Percentiles rank a stretch among this genome's conserved stretches.
Conservation (phyloP, 2,797 vertebrate genomes). For the Alfaro cultratus region DNA sequence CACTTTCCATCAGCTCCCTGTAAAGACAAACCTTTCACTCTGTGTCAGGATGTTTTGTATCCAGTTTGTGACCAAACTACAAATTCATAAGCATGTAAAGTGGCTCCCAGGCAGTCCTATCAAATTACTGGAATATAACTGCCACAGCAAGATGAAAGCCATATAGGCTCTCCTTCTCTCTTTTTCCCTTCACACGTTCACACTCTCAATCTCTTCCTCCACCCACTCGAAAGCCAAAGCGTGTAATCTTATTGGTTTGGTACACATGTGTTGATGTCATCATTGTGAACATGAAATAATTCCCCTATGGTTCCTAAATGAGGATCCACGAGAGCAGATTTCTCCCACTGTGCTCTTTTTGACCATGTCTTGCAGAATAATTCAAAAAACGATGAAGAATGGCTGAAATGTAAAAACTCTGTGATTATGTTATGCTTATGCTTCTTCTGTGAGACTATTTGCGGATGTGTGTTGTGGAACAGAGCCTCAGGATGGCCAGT, state of each 20-base stretch:
- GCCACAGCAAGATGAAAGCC: constrained; percentile 67
- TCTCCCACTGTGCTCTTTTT: constrained; percentile 35
- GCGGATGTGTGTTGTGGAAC: constrained; percentile 58
- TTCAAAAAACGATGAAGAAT: constrained; percentile 16
- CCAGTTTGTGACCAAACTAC: constrained; percentile 54
- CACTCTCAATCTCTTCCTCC: constrained; percentile 70
- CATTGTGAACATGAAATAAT: constrained; percentile 70
- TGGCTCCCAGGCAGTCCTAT: constrained; percentile 48
- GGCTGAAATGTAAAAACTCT: constrained; percentile 22
- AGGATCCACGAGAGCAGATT: constrained; percentile 36
- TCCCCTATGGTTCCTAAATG: constrained; percentile 55
- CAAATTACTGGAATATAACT: constrained; percentile 55
- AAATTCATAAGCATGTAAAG: constrained; percentile 55
- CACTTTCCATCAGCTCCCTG: constrained; percentile 47
- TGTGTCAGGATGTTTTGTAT: constrained; percentile 49
- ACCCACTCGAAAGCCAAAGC: constrained; percentile 77
- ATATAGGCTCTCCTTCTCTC: constrained; percentile 49
- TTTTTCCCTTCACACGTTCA: constrained; percentile 53
- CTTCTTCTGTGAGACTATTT: constrained; percentile 51
- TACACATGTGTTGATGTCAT: constrained; percentile 80
- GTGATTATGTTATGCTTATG: constrained; percentile 53
- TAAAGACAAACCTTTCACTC: constrained; percentile 44
- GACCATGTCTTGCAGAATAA: constrained; percentile 42
- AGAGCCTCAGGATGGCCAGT: constrained; percentile 50
- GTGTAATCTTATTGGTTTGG: constrained; percentile 77